Evolutionary conservation across 1,140 invertebrate species (phyloP).

Genomic region (Microplitis mediator): DNA sequence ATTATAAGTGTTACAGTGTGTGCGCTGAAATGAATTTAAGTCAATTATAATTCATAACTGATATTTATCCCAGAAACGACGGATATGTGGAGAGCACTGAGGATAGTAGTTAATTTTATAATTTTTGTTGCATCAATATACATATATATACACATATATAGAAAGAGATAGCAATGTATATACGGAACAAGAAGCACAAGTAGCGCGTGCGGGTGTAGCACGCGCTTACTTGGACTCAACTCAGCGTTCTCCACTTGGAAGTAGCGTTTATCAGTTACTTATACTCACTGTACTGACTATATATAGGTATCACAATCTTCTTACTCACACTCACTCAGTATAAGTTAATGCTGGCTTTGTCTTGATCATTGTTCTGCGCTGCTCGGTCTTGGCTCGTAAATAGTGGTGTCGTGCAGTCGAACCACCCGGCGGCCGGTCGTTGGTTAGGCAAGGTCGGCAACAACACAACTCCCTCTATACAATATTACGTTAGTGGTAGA

Average conservation of each 20-base stretch:
- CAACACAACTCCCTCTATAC: neutral
- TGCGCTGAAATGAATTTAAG: slow-evolving; percentile 6
- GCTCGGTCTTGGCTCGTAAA: neutral
- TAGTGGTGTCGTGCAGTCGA: neutral
- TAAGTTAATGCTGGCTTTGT: too few relatives aligned
- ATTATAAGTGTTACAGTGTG: neutral
- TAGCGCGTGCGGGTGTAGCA: neutral
- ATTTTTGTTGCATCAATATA: neutral
- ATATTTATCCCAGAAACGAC: too few relatives aligned
- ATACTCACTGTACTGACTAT: neutral
- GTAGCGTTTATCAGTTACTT: neutral
- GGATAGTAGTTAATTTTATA: too few relatives aligned
- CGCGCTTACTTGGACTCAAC: neutral
- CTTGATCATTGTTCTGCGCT: too few relatives aligned
- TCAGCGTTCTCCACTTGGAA: neutral
- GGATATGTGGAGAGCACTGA: too few relatives aligned
- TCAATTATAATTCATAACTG: slow-evolving; percentile 9
- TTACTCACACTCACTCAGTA: neutral
- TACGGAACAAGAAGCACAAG: neutral
- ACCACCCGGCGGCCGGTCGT: slow-evolving; percentile 6
- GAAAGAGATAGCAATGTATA: neutral
- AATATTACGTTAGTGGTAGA: slow-evolving; percentile 11
- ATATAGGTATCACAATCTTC: neutral
- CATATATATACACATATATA: neutral
- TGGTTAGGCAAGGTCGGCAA: slow-evolving; percentile 12